These are phyloP conservation scores for Hucho hucho DNA, from an alignment of 2,113 vertebrate genomes.

Conservation along the genomic window DNA sequence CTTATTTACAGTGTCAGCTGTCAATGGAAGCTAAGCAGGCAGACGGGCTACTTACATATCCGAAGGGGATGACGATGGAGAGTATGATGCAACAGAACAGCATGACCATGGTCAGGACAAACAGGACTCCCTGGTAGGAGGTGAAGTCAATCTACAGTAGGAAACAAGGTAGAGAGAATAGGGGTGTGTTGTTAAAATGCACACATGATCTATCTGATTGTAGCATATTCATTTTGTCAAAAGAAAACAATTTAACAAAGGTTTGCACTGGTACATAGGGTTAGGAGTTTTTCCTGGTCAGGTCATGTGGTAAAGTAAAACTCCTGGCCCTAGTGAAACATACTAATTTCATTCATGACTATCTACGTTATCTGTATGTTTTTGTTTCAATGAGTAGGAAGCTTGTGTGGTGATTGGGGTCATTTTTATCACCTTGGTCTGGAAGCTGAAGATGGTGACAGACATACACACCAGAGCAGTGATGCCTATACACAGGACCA, in stretches of 20 bases:
- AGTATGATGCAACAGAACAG: slow-evolving; percentile 83
- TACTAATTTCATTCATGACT: no score
- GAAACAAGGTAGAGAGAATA: slow-evolving; percentile 2
- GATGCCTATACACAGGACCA: slow-evolving; percentile 89
- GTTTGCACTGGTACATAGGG: no score
- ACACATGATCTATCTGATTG: no score
- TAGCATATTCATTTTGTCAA: not conserved
- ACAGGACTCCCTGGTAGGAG: slow-evolving; percentile 84
- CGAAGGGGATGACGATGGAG: slow-evolving; percentile 80
- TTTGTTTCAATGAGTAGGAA: not conserved
- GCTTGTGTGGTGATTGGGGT: not conserved
- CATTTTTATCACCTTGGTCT: slow-evolving; percentile 83
- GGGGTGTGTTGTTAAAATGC: not conserved
- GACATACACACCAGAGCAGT: slow-evolving; percentile 87
- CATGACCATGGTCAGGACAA: slow-evolving; percentile 83
- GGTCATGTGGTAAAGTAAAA: no score
- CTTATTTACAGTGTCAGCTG: not conserved
- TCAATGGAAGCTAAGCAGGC: slow-evolving; percentile 9
- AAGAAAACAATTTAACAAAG: not conserved
- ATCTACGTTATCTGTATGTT: not conserved
- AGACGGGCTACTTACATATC: slow-evolving; percentile 80
- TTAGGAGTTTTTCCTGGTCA: no score
- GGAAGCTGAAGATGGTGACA: slow-evolving; percentile 90
- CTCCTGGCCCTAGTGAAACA: no score
- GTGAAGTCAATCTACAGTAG: slow-evolving; percentile 86